Percentiles rank a stretch among this genome's conserved stretches.
These are phyloP conservation scores for Ypsolopha sequella DNA, from an alignment of 2,888 invertebrate genomes.

Conservation along the genomic window DNA sequence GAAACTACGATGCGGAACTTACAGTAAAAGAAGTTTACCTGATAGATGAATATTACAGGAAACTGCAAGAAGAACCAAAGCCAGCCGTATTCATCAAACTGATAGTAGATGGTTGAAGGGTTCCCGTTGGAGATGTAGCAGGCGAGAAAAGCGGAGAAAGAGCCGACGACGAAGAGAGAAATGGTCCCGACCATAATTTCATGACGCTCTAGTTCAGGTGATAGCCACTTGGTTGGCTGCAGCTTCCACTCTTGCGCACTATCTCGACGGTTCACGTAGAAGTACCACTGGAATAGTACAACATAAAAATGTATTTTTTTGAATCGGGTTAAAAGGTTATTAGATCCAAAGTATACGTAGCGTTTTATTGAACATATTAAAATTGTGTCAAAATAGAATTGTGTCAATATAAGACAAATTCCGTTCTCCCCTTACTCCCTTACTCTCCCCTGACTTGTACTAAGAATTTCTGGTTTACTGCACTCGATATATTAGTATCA, in stretches of 20 bases:
- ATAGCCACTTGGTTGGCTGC: slow-evolving; percentile 77
- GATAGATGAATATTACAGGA: slow-evolving; percentile 73
- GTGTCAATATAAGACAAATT: too few species aligned
- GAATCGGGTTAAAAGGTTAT: too few species aligned
- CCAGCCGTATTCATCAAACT: slow-evolving; percentile 74
- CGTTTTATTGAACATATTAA: too few species aligned
- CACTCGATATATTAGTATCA: too few species aligned
- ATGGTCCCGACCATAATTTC: slow-evolving; percentile 75
- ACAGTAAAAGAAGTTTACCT: slow-evolving; percentile 34
- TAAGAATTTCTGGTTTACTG: too few species aligned
- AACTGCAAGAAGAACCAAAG: slow-evolving; percentile 75
- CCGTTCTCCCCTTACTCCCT: too few species aligned
- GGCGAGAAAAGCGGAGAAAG: slow-evolving; percentile 71
- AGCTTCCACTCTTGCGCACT: slow-evolving; percentile 78
- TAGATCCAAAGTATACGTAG: too few species aligned
- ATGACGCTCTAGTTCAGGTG: slow-evolving; percentile 75
- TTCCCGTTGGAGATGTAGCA: slow-evolving; percentile 78
- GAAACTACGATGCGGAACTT: too few species aligned
- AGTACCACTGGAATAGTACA: slow-evolving; percentile 73
- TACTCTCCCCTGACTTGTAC: too few species aligned
- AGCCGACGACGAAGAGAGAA: slow-evolving; percentile 67
- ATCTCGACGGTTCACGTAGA: slow-evolving; percentile 74
- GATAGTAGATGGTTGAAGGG: slow-evolving; percentile 74
- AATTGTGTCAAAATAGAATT: too few species aligned
- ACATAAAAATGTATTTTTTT: too few species aligned